Conservation (phyloP, 2,888 invertebrate species). For the Drosophila tanythrix region DNA sequence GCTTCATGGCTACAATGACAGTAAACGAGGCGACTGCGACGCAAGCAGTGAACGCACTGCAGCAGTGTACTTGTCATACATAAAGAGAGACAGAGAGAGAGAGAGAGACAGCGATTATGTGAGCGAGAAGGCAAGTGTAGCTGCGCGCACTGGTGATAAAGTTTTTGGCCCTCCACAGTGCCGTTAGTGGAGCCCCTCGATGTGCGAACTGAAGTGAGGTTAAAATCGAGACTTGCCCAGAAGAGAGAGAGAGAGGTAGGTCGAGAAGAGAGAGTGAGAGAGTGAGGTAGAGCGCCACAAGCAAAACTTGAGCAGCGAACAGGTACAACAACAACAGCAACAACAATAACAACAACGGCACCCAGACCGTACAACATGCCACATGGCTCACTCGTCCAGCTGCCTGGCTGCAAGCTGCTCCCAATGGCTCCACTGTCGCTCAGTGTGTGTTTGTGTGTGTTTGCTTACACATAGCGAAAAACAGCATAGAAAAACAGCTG, state of each 20-base stretch:
- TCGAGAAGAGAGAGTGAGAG: not conserved
- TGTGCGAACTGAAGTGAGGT: constrained; percentile 65
- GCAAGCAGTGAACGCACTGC: constrained; percentile 67
- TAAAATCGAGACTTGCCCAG: constrained; percentile 65
- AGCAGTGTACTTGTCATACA: constrained; percentile 78
- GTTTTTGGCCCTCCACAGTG: constrained; percentile 76
- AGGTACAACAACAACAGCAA: constrained; percentile 53
- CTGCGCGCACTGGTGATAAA: constrained; percentile 73
- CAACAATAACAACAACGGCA: constrained; percentile 44
- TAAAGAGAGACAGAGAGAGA: constrained; percentile 39
- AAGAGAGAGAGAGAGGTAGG: not conserved
- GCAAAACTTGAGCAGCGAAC: constrained; percentile 57
- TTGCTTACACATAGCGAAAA: not conserved
- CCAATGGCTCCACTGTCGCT: constrained; percentile 21
- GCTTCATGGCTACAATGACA: constrained; percentile 62
- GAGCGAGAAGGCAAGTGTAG: constrained; percentile 37
- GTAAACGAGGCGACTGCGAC: constrained; percentile 61
- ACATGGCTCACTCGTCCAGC: constrained; percentile 55
- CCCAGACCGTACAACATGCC: constrained; percentile 65
- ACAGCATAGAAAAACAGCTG: not conserved
- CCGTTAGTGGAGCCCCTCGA: constrained; percentile 65
- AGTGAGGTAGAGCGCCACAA: constrained; percentile 18
- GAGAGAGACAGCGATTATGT: constrained; percentile 12
- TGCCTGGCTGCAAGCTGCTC: constrained; percentile 51
- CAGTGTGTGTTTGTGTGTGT: not conserved